Base-by-base conservation (phyloP, 2,113 vertebrate species). In the Tursiops truncatus region DNA sequence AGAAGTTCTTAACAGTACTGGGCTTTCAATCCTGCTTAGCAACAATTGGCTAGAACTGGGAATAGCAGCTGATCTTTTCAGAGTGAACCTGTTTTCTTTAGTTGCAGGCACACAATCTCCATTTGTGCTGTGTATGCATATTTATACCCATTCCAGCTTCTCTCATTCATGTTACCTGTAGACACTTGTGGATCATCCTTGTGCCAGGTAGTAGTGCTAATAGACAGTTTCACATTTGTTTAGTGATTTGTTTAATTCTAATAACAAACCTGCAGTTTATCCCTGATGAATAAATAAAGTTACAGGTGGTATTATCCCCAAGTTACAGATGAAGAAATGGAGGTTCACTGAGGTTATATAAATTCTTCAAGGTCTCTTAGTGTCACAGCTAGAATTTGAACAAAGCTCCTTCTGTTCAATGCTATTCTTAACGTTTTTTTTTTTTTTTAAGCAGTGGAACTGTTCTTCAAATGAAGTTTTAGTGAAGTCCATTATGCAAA, bases 311-410 rank as follows among this genome's bases (percentile, higher is more conserved):
- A 63, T 62, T 91, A 89, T 84, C 3, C 1, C 26, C 21, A 96
- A 33, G 41, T 94, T 96, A 81, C 26, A 92, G 67, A 18, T 95
- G 63, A 94, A 94, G 68, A 89, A 96, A 95, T 62, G 58, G 87
- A 81, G 20, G 36, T 91, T 95, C 17, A 25, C 13, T 71, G 89
- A 97, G 20, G 14, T 71, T 92, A 76, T 70, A 31, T 84, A 44
- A 92, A 36, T 91, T 91, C 70, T 94, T 91, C 2, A 89, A 13
- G 60, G 70, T 93, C 33, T 95, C 13, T 41, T 58, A 74, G 3
- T 95, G 25, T 87, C 65, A 82, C 28, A 88, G 36, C 60, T 95
- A 85, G 73, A 94, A 87, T 95, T 94, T 96, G 73, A 94, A 84
- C 63, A 94, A 38, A 91, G n/a, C 6, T 79, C 21, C 14, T 89